Evolutionary conservation across 2,888 invertebrate genomes (phyloP), one percentile per base, ranked within the genome.

Genomic region (Lochmaea capreae): DNA sequence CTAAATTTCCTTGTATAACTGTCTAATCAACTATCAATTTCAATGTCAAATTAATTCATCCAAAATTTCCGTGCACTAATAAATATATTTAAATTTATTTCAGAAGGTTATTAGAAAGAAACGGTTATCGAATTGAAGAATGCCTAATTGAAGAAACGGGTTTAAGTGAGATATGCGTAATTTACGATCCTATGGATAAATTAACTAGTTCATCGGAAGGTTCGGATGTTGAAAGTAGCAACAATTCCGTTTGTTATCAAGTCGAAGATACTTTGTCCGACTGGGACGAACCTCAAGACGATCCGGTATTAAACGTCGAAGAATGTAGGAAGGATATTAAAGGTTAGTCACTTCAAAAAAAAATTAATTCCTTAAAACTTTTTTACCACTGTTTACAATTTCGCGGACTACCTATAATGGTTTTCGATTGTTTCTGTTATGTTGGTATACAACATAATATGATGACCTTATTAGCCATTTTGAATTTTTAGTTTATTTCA

Each of bases 51-150:
- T 33, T 69, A 46, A 26, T 63, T 46, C 39, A 68, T 16, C 26
- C 33, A 68, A 61, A 75, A 75, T 73, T 77, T 77, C 43, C 46
- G 46, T 46, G 11, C 12, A 46, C 1, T 46, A 74, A 74, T 62
- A 65, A 77, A 58, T 57, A 54, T 22, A 26, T 39, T 76, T 43
- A 63, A 62, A 57, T 63, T 69, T 65, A 77, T 81, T 82, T 77
- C 77, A 86, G 86, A 65, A 78, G 77, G 58, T 75, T 86, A 67
- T 79, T 86, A 65, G 72, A 74, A 63, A 79, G 81, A 71, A 81
- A 79, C 49, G 81, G 82, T 46, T 86, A 84, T 74, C 78, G 76
- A 74, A 76, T 86, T 65, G 84, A 85, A 81, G 82, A 85, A 83
- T 86, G 86, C 76, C 58, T 77, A 12, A 77, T 81, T 22, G 76